These are phyloP conservation scores for Catotricha subobsoleta DNA, from an alignment of 2,888 invertebrate genomes.

Conservation along the genomic window DNA sequence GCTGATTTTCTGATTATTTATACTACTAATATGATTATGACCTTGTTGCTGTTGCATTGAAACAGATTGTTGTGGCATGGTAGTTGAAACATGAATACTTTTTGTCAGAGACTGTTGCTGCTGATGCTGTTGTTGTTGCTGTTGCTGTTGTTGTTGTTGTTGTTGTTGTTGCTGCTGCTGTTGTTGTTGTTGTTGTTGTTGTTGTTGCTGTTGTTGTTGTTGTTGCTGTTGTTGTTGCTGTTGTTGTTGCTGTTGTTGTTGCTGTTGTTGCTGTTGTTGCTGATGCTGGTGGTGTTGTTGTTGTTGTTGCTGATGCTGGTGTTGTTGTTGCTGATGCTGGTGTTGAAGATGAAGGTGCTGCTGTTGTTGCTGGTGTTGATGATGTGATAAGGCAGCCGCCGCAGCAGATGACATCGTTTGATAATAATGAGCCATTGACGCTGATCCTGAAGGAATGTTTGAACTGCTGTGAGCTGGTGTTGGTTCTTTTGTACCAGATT, in stretches of 20 bases:
- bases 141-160: background rate
- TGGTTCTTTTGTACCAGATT: background rate
- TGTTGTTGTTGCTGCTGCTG: background rate
- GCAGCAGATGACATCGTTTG: too few species aligned
- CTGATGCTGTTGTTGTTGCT: background rate
- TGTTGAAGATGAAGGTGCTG: background rate
- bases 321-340: background rate
- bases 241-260: background rate
- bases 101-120: too few species aligned
- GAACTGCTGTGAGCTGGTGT: slow-evolving; percentile 1
- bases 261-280: background rate
- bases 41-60: too few species aligned
- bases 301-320: background rate
- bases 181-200: background rate
- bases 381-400: too few species aligned
- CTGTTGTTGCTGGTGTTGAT: background rate
- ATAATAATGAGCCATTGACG: too few species aligned
- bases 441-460: slow-evolving; percentile 1
- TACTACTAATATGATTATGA: too few species aligned
- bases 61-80: too few species aligned
- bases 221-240: background rate
- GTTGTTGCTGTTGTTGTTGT: background rate
- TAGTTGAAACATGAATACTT: too few species aligned
- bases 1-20: too few species aligned
- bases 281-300: background rate